phyloP scores from a whole-genome alignment of 1,140 invertebrate species.

The Calliopsis andreniformis region DNA sequence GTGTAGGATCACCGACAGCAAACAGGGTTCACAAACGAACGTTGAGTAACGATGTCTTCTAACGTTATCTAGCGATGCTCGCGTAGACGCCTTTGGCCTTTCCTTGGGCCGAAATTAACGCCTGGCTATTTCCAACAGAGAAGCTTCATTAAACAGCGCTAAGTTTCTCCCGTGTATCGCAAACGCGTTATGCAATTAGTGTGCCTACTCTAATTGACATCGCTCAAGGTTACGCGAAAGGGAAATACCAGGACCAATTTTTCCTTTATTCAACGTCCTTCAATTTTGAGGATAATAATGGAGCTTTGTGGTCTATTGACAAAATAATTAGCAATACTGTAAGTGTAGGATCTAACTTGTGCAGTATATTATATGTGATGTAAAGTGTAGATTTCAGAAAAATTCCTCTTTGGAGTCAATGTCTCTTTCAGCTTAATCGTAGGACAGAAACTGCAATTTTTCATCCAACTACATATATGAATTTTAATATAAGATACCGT shows the following conservation, averaged over 20 bases:
- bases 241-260: background rate
- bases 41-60: background rate
- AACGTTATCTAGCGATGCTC: conserved; percentile 13
- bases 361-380: too few relatives aligned
- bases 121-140: conserved; percentile 10
- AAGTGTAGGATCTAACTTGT: too few relatives aligned
- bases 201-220: conserved; percentile 55
- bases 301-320: too few relatives aligned
- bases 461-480: too few relatives aligned
- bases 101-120: conserved; percentile 57
- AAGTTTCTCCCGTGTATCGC: conserved; percentile 14
- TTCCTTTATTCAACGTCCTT: background rate
- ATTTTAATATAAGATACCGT: too few relatives aligned
- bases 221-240: conserved; percentile 42
- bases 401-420: too few relatives aligned
- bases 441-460: too few relatives aligned
- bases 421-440: too few relatives aligned
- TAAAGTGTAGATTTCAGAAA: too few relatives aligned
- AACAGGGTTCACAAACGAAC: background rate
- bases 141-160: conserved; percentile 33
- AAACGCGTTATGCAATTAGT: conserved; percentile 55
- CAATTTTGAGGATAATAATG: background rate
- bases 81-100: conserved; percentile 47
- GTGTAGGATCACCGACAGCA: background rate
- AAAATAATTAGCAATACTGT: too few relatives aligned